phyloP scores from a whole-genome alignment of 2,888 invertebrate genomes.

The Brenthis ino region DNA sequence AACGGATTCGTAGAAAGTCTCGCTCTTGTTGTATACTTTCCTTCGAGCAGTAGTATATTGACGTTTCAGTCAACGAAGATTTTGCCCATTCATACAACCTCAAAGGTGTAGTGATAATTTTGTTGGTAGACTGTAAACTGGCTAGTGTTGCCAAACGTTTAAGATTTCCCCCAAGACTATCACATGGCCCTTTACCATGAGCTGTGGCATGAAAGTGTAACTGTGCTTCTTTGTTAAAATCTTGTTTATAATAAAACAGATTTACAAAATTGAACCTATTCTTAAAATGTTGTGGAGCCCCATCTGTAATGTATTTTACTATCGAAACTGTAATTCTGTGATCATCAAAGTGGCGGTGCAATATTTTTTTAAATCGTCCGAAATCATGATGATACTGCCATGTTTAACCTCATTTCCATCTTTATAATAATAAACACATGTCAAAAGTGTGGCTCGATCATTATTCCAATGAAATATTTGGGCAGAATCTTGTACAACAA shows the following conservation, averaged over 20 bases:
- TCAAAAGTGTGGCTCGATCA: constrained; percentile 34
- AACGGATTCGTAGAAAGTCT: too few relatives aligned
- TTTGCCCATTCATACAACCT: too few relatives aligned
- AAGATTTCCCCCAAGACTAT: too few relatives aligned
- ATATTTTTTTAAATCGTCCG: constrained; percentile 37
- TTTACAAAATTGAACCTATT: constrained; percentile 37
- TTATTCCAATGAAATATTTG: constrained; percentile 37
- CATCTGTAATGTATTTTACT: constrained; percentile 35
- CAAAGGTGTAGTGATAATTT: too few relatives aligned
- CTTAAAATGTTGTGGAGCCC: constrained; percentile 38
- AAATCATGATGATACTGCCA: constrained; percentile 40
- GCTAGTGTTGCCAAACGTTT: too few relatives aligned
- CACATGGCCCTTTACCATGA: too few relatives aligned
- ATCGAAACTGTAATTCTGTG: constrained; percentile 8
- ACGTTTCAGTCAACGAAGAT: too few relatives aligned
- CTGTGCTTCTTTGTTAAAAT: not conserved
- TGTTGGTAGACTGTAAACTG: too few relatives aligned
- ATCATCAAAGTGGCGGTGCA: constrained; percentile 8
- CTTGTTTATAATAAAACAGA: constrained; percentile 28
- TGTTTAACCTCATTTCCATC: constrained; percentile 32
- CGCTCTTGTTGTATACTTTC: too few relatives aligned
- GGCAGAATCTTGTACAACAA: constrained; percentile 34
- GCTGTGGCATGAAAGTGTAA: too few relatives aligned
- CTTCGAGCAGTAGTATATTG: too few relatives aligned
- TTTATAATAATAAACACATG: constrained; percentile 35